Conservation (phyloP, 2,797 vertebrate genomes). For the Momotus momota region DNA sequence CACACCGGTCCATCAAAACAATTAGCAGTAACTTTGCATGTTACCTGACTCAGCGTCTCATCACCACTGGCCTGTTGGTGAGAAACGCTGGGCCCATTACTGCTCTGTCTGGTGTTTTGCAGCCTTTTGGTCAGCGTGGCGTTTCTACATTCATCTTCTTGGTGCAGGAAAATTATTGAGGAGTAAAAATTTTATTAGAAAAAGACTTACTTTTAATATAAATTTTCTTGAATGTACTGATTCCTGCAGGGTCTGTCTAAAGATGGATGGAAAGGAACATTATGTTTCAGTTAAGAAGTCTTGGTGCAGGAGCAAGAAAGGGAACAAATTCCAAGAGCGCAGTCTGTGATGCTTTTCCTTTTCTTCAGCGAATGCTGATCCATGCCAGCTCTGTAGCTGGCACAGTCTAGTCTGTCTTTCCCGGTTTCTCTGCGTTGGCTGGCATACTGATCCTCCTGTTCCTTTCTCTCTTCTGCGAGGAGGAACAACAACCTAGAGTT, state of each 20-base stretch:
- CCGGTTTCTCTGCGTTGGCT: not conserved
- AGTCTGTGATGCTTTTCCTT: not conserved
- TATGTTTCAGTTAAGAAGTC: not conserved
- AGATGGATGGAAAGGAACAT: not conserved
- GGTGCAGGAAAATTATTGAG: not conserved
- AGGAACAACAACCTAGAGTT: not conserved
- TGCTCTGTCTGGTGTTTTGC: not conserved
- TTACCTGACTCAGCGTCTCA: not conserved
- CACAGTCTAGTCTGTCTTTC: not conserved
- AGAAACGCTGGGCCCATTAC: not conserved
- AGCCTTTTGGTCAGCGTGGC: not conserved
- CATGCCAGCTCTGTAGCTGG: fast-evolving
- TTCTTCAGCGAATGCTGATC: not conserved
- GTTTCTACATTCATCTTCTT: not conserved
- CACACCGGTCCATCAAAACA: not conserved
- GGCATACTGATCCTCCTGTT: not conserved
- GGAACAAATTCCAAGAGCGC: not conserved
- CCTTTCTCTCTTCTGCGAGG: not conserved
- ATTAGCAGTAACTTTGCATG: not conserved
- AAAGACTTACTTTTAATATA: not conserved
- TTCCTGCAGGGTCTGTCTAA: not conserved
- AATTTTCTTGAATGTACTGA: not conserved
- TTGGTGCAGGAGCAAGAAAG: not conserved
- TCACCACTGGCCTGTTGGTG: not conserved
- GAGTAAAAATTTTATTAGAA: not conserved